phyloP scores from a whole-genome alignment of 2,797 vertebrate species.

The Oreochromis mossambicus region DNA sequence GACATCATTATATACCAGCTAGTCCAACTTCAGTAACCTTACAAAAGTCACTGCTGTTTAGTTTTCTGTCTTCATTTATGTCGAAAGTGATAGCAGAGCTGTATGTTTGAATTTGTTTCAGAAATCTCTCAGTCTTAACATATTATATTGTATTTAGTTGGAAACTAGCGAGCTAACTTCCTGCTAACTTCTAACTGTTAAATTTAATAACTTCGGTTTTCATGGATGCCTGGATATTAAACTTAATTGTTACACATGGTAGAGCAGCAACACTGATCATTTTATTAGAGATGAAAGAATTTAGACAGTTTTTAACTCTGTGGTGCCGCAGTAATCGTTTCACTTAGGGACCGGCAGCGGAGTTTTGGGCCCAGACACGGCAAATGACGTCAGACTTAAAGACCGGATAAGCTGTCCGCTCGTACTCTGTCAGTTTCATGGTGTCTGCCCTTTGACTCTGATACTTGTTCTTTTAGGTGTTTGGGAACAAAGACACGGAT shows the following conservation, averaged over 20 bases:
- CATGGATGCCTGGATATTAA: not conserved
- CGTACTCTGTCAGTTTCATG: not conserved
- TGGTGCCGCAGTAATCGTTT: not conserved
- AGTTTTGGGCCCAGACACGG: not conserved
- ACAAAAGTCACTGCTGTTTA: not conserved
- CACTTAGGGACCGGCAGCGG: not conserved
- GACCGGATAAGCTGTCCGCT: not conserved
- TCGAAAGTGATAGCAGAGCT: not conserved
- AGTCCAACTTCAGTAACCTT: not conserved
- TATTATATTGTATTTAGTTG: not conserved
- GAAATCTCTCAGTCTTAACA: not conserved
- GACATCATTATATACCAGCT: not conserved
- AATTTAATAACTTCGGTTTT: not conserved
- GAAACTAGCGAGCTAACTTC: not conserved
- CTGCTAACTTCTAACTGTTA: not conserved
- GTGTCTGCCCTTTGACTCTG: not conserved
- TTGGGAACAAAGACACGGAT: conserved; percentile 93
- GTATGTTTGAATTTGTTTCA: not conserved
- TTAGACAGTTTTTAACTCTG: not conserved
- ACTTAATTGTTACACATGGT: not conserved
- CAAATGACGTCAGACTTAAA: not conserved
- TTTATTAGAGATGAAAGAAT: not conserved
- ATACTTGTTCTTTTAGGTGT: conserved; percentile 77
- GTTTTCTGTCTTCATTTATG: not conserved
- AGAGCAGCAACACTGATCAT: not conserved